Base-by-base conservation (phyloP, 1,140 invertebrate genomes). In the Schlechtendalia chinensis region DNA sequence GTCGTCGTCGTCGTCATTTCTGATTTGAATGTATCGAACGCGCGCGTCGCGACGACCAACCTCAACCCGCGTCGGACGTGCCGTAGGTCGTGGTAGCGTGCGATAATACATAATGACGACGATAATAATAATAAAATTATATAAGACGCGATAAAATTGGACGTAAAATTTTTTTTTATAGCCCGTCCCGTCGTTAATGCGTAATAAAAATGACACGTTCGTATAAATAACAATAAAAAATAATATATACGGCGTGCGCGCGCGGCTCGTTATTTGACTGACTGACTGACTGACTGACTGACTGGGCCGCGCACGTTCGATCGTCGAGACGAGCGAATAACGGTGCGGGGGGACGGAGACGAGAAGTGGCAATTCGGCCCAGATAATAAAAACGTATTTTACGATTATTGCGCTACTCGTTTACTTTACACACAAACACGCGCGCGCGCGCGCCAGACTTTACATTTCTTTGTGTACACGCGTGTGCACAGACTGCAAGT, bases 341-440 rank as follows among this genome's bases (percentile, higher is more conserved):
- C 32, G 63, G 29, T 22, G 10, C 54, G 50, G 32, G 72, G 54
- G 54, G 58, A 69, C 22, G n/a, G 22, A 0, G 32, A 24, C 8
- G 47, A 12, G 14, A 12, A 50, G 74, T 61, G 59, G 75, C 75
- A 50, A 79, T 79, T 63, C 75, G 45, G 75, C 58, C 75, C 75
- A 63, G 58, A 79, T 79, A 63, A 79, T 79, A 79, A 79, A 79
- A 79, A 50, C 58, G 75, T 79, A 79, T 79, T 79, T 79, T 79
- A 79, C 58, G 75, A 47, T 79, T 79, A 79, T 79, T 79, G 56
- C 8, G 56, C 54, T 77, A 59, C 56, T 79, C 58, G 29, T 79
- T 79, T 61, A 32, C 39, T 56, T 39, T 19, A 77, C 22, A 24
- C 22, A 24, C 29, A 45, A 56, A 19, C 6, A 53, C n/a, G 22